Base-by-base conservation (phyloP, 2,113 vertebrate genomes). In the Pholis gunnellus region DNA sequence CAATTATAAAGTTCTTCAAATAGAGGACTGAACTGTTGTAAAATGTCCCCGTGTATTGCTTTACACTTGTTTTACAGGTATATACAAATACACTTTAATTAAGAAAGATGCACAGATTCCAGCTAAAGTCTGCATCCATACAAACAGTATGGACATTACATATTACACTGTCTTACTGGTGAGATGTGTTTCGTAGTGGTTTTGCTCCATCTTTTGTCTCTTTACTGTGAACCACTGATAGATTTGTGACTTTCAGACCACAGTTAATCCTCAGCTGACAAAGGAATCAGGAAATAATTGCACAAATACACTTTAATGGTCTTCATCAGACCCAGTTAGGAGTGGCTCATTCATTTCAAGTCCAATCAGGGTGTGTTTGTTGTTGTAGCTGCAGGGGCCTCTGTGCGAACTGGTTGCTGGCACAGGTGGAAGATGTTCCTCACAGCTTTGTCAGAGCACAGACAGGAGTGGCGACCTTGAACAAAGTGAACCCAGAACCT, bases 301-400 rank as follows among this genome's bases (percentile, higher is more conserved):
- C 36, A 65, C 82, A 79, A 76, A 82, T 72, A 20, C 78, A 71
- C 13, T 82, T 66, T 68, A 85, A 87, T 84, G 56, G 48, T 68
- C 73, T 86, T 87, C 81, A 92, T 91, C 88, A 88, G 76, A 72
- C 61, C 80, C 68, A 80, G 75, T 88, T 80, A 87, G 56, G 56
- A 68, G 50, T 44, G 85, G 71, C 60, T 46, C 61, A 88, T 91
- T 76, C 20, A 88, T 91, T 82, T 60, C 25, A 60, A 80, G 15
- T 57, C 79, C 85, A 92, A 81, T 90, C 84, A 87, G 29, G 0
- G 9, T 52, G 56, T 92, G 90, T 92, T 93, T 94, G 85, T 94
- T 94, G 81, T 84, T 90, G 71, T 81, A 91, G 85, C 82, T 70
- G 76, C 56, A 5, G 57, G 74, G 71, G 25, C 72, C 22, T 78